Evolutionary conservation across 2,113 vertebrate genomes (phyloP).

Genomic region (Nycticorax nycticorax): DNA sequence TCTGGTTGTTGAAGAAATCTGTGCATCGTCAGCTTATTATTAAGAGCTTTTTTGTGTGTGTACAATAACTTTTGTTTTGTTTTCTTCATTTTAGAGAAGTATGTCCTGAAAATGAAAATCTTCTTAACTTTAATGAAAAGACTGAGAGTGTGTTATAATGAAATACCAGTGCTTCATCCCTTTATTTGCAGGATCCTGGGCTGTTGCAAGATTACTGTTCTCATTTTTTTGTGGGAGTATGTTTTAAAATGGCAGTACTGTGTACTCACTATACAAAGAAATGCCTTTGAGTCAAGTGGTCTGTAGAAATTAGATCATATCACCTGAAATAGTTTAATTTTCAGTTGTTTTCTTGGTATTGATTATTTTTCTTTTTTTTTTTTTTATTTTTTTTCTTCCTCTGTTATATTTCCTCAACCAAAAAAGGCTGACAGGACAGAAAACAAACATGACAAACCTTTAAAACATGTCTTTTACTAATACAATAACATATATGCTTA

Average conservation of each 20-base stretch:
- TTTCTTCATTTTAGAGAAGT: not conserved
- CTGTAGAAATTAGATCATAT: constrained; percentile 2
- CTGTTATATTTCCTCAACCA: not conserved
- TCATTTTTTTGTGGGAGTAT: not conserved
- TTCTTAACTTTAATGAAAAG: not conserved
- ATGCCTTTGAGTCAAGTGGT: not conserved
- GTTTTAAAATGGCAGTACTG: not conserved
- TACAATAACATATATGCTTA: not conserved
- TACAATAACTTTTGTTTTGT: not conserved
- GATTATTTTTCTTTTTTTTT: not conserved
- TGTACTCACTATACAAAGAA: not conserved
- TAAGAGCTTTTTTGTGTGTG: not conserved
- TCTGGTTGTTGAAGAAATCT: constrained; percentile 11
- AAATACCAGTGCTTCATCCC: not conserved
- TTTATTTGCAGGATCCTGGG: not conserved
- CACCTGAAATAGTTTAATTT: constrained; percentile 34
- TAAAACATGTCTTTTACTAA: not conserved
- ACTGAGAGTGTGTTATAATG: not conserved
- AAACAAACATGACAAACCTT: not conserved
- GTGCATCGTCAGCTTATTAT: not conserved
- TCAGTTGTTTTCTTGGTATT: not conserved
- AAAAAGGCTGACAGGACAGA: not conserved
- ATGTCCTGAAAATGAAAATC: not conserved
- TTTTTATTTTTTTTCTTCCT: not conserved
- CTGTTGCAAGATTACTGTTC: not conserved